Conservation (phyloP, 2,888 invertebrate species). For the Thelaira solivaga region DNA sequence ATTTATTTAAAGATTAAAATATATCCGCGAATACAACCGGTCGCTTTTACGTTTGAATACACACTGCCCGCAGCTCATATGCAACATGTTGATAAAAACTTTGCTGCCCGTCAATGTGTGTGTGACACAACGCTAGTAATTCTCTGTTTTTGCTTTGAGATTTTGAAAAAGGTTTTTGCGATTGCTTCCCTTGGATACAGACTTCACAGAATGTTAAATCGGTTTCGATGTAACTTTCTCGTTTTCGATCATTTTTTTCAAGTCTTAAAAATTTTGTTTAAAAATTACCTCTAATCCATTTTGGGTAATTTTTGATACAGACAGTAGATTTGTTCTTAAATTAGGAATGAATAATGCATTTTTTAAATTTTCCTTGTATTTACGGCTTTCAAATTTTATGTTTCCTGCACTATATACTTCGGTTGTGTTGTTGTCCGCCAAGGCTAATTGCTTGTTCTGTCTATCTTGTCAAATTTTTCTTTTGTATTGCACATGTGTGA, state of each 20-base stretch:
- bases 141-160: conserved; percentile 8
- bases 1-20: too few species aligned
- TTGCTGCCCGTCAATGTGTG: conserved; percentile 42
- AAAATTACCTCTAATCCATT: conserved; percentile 36
- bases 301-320: conserved; percentile 41
- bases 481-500: conserved; percentile 14
- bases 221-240: not conserved
- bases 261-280: conserved; percentile 30
- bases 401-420: conserved; percentile 14
- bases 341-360: conserved; percentile 34
- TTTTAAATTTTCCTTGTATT: not conserved
- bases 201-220: conserved; percentile 34
- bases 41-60: too few species aligned
- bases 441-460: too few species aligned
- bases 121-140: conserved; percentile 40
- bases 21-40: too few species aligned
- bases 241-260: conserved; percentile 37
- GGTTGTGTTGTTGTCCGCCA: conserved; percentile 18
- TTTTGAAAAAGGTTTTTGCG: conserved; percentile 9
- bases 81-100: too few species aligned
- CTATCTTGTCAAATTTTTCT: not conserved
- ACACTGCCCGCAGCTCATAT: too few species aligned
- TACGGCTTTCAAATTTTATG: not conserved
- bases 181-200: conserved; percentile 45
- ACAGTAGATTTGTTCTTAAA: conserved; percentile 41